Evolutionary conservation across 2,797 vertebrate species (phyloP), one percentile per base, ranked within the genome.

Genomic region (Novumbra hubbsi): DNA sequence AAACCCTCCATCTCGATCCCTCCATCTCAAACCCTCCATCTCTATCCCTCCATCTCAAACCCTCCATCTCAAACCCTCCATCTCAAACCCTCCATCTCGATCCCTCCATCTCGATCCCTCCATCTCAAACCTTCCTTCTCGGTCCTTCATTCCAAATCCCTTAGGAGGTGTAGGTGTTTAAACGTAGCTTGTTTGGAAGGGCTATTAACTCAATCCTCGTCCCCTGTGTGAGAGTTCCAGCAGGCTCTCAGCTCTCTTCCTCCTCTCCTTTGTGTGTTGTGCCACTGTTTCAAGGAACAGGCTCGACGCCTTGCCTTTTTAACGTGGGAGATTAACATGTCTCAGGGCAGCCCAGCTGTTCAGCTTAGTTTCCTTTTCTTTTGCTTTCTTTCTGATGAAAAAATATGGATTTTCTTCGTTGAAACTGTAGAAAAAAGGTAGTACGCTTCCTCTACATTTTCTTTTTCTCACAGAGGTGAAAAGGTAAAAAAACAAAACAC

Each of bases 271-370:
- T 93, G 78, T 91, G 88, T 84, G 85, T 84, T 88, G 1, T 27
- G 73, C 84, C 78, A 80, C 83, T 84, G 71, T 93, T 92, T 93
- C 87, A 90, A 63, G 17, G 73, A 81, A 90, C 87, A 88, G 86
- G 83, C 86, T 85, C 85, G 90, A 80, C 76, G 83, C 86, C 82
- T 85, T 73, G 82, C 84, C 72, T 92, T 89, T 92, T 87, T 64
- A 81, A 86, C 81, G 86, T 86, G 86, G 77, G 70, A 90, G 85
- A 93, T 93, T 92, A 92, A 89, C 91, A 91, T 90, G 83, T 91
- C 85, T 91, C 80, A 73, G 50, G 73, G 85, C 83, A 70, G 67
- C 66, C 50, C 87, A 75, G 80, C 87, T 89, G 87, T 84, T 87
- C 82, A 85, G 79, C 75, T 48, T 80, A 73, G 72, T 71, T 69